Conservation (phyloP, 1,140 invertebrate species). For the Delia radicum region DNA sequence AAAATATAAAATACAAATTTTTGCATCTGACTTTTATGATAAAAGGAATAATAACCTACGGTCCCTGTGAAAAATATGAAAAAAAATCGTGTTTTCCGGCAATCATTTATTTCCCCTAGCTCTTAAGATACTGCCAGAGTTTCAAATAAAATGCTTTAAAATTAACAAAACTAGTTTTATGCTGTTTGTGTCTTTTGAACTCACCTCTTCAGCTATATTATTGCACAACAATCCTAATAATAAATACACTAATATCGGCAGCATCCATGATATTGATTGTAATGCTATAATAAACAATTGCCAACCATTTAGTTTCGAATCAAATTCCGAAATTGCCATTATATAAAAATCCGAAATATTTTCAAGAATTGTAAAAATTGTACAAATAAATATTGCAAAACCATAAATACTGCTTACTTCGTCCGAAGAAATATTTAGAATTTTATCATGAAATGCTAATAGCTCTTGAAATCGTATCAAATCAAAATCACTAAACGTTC, state of each 20-base stretch:
- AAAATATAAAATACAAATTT: too few relatives aligned
- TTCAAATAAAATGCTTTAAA: too few relatives aligned
- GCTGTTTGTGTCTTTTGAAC: too few relatives aligned
- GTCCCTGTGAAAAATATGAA: too few relatives aligned
- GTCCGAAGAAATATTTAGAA: constrained; percentile 38
- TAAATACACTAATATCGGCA: not conserved
- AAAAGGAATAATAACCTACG: too few relatives aligned
- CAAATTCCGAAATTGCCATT: not conserved
- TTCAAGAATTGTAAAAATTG: constrained; percentile 40
- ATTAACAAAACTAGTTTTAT: too few relatives aligned
- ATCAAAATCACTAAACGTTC: not conserved
- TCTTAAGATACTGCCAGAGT: too few relatives aligned
- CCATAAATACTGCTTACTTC: constrained; percentile 45
- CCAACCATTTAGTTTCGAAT: too few relatives aligned
- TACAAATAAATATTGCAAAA: constrained; percentile 35
- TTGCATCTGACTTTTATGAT: too few relatives aligned
- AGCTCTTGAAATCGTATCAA: constrained; percentile 23
- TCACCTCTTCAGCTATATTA: not conserved
- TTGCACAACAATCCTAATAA: not conserved
- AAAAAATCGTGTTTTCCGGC: too few relatives aligned
- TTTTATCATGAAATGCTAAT: constrained; percentile 39
- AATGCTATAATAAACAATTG: not conserved
- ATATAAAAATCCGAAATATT: constrained; percentile 37
- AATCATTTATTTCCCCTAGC: too few relatives aligned
- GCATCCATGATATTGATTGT: not conserved